These are phyloP conservation scores for Danionella dracula DNA, from an alignment of 2,797 vertebrate species.

Conservation along the genomic window DNA sequence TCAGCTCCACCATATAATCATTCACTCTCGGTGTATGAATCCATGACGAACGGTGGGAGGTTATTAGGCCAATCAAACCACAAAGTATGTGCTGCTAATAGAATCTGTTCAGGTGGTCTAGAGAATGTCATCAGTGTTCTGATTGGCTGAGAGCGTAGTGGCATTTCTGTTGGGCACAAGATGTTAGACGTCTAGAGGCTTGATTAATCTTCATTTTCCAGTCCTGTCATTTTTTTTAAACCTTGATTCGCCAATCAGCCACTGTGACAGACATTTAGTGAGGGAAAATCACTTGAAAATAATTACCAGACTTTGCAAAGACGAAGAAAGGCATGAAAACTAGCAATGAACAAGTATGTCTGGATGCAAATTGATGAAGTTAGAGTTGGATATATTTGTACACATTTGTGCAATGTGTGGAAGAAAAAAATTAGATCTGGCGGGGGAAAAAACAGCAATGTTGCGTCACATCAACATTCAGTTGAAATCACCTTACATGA, in stretches of 20 bases:
- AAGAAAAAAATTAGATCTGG: no score
- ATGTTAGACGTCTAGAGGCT: slow-evolving; percentile 49
- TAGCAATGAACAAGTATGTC: slow-evolving; percentile 12
- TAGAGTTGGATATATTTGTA: neutral
- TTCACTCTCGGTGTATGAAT: neutral
- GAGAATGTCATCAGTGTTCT: neutral
- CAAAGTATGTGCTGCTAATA: neutral
- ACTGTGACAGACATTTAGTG: slow-evolving; percentile 43
- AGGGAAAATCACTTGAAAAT: slow-evolving; percentile 21
- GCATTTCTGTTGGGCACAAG: slow-evolving; percentile 43
- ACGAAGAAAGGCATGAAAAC: slow-evolving; percentile 28
- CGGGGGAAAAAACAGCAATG: no score
- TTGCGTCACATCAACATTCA: no score
- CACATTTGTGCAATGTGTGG: no score
- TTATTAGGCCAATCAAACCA: slow-evolving; percentile 1
- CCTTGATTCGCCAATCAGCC: slow-evolving; percentile 54
- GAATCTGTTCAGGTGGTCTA: slow-evolving; percentile 21
- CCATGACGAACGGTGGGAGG: neutral
- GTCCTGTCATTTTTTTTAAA: slow-evolving; percentile 44
- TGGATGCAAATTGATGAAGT: neutral
- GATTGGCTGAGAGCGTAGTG: slow-evolving; percentile 22
- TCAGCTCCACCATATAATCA: neutral
- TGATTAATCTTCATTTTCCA: slow-evolving; percentile 56
- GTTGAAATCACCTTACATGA: no score
- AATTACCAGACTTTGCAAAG: slow-evolving; percentile 23